Conservation (phyloP, 1,140 invertebrate genomes). For the Ephestia elutella region DNA sequence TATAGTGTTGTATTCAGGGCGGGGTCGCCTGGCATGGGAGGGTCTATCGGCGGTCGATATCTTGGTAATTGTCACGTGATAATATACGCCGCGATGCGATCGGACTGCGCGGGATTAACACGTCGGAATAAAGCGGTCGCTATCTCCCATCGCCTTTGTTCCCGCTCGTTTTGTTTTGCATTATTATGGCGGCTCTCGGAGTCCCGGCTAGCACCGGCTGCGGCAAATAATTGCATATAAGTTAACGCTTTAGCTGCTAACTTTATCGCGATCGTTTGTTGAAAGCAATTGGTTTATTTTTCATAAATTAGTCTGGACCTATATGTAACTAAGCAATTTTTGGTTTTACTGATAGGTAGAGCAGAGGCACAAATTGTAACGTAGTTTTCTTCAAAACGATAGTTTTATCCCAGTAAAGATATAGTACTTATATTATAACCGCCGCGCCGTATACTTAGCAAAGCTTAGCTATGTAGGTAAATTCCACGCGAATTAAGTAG, state of each 20-base stretch:
- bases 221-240: constrained; percentile 2
- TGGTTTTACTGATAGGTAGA: too few relatives aligned
- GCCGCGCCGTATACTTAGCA: too few relatives aligned
- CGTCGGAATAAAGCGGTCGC: constrained; percentile 12
- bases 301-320: too few relatives aligned
- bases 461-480: too few relatives aligned
- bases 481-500: too few relatives aligned
- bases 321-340: too few relatives aligned
- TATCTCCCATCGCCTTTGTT: not conserved
- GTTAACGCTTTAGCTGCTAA: not conserved
- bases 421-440: too few relatives aligned
- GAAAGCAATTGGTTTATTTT: not conserved
- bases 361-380: too few relatives aligned
- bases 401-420: too few relatives aligned
- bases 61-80: constrained; percentile 24
- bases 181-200: constrained; percentile 7
- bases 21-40: not conserved
- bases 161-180: constrained; percentile 24
- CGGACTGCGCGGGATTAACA: constrained; percentile 20
- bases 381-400: too few relatives aligned
- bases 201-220: not conserved
- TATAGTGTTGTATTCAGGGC: too few relatives aligned
- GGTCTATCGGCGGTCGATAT: constrained; percentile 11
- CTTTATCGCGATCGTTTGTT: not conserved
- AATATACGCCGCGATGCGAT: constrained; percentile 16